Base-by-base conservation (phyloP, 2,797 vertebrate genomes). In the Chiloscyllium punctatum region DNA sequence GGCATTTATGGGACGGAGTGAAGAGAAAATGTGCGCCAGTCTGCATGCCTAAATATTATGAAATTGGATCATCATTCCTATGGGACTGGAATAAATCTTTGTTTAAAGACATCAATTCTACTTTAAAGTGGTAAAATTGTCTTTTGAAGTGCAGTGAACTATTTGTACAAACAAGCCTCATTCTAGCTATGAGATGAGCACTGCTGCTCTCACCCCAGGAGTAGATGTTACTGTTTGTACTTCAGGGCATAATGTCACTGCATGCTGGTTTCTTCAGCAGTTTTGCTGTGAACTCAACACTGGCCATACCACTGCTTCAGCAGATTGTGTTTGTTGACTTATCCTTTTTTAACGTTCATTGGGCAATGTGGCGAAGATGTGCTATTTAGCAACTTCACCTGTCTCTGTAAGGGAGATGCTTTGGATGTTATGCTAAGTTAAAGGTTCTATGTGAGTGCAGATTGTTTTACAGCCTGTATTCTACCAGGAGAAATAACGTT, bases 31-130 rank as follows among this genome's bases (percentile, higher is more conserved):
- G 62, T 92, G 90, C 18, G 62, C 42, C 62, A 92, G 90, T 42
- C 90, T 68, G n/a, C 62, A 68, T 68, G 66, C 33, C 90, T 68
- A 68, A 92, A 68, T 92, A 92, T 92, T 92, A 68, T 68, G 57
- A 42, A 92, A 92, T 62, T 68, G 37, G 90, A 92, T 62, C n/a
- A 92, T 92, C n/a, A 15, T 68, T 68, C 90, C 62, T 25, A 23
- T 68, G 90, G 57, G 62, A 68, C 33, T 92, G 62, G 90, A 42
- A 92, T 68, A 92, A 92, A 8, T 23, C 62, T 68, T 33, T 92
- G 90, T n/a, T 92, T 92, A 42, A 68, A 92, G 90, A 92, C 90
- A n/a, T 68, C 62, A 92, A 23, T 92, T 3, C 37, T 37, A 25
- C 62, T 91, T 91, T 37, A 68, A 68, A 68, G 90, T 68, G 62